A percentile compares a stretch with the other conserved stretches of the same genome.
phyloP scores from a whole-genome alignment of 2,113 vertebrate genomes.

The Sylvicapra grimmia region DNA sequence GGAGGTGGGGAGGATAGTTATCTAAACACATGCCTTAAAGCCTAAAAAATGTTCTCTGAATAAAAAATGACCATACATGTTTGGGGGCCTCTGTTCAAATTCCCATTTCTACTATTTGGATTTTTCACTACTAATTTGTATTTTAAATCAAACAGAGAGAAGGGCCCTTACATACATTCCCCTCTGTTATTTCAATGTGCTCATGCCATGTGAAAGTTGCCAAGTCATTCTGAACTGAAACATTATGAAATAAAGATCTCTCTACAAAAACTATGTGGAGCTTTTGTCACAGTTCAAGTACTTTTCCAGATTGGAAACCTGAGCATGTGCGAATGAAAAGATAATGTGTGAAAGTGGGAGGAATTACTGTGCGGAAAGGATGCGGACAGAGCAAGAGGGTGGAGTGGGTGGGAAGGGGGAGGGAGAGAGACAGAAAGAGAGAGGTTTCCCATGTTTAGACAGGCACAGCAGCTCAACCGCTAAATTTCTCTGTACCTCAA shows the following conservation, averaged over 20 bases:
- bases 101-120: not conserved
- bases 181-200: not conserved
- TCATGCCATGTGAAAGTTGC: not conserved
- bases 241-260: not conserved
- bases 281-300: not conserved
- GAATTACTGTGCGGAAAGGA: not conserved
- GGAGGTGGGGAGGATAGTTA: not conserved
- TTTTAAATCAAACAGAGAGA: slow-evolving; percentile 38
- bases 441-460: not conserved
- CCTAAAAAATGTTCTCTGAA: not conserved
- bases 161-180: not conserved
- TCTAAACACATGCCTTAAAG: not conserved
- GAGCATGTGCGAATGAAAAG: not conserved
- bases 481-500: not conserved
- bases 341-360: not conserved
- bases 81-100: not conserved
- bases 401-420: not conserved
- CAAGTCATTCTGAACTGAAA: slow-evolving; percentile 28
- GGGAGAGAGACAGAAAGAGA: too few species aligned
- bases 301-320: not conserved
- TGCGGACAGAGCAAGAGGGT: not conserved
- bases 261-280: not conserved
- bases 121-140: slow-evolving; percentile 34
- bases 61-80: not conserved
- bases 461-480: not conserved